Evolutionary conservation across 2,888 invertebrate genomes (phyloP).

Genomic region (Galeruca laticollis): DNA sequence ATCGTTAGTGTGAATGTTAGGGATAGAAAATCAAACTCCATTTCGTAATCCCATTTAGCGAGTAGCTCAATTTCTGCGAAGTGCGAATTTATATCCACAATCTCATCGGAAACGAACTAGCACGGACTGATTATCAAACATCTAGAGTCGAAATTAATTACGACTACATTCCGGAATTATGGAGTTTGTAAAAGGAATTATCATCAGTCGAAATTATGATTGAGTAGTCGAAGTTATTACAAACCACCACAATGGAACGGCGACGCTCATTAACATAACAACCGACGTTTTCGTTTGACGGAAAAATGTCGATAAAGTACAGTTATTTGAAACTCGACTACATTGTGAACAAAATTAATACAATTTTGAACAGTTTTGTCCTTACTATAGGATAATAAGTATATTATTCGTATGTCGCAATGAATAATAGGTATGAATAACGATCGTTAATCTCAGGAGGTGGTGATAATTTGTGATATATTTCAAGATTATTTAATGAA

Average conservation of each 20-base stretch:
- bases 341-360: no score
- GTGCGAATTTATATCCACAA: conserved; percentile 35
- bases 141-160: conserved; percentile 35
- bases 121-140: conserved; percentile 26
- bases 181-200: conserved; percentile 33
- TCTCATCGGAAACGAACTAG: conserved; percentile 36
- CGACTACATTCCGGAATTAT: conserved; percentile 21
- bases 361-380: no score
- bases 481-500: no score
- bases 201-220: conserved; percentile 26
- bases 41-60: conserved; percentile 30
- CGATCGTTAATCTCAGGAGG: no score
- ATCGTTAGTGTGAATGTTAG: not conserved
- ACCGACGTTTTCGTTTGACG: not conserved
- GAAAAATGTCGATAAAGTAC: not conserved
- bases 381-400: no score
- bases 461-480: no score
- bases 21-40: conserved; percentile 1
- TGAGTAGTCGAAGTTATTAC: conserved; percentile 16
- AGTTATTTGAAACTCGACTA: no score
- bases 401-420: no score
- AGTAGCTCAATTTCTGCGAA: conserved; percentile 34
- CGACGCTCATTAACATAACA: no score
- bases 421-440: no score
- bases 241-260: not conserved